Conservation (phyloP, 2,113 vertebrate genomes). For the Colius striatus region DNA sequence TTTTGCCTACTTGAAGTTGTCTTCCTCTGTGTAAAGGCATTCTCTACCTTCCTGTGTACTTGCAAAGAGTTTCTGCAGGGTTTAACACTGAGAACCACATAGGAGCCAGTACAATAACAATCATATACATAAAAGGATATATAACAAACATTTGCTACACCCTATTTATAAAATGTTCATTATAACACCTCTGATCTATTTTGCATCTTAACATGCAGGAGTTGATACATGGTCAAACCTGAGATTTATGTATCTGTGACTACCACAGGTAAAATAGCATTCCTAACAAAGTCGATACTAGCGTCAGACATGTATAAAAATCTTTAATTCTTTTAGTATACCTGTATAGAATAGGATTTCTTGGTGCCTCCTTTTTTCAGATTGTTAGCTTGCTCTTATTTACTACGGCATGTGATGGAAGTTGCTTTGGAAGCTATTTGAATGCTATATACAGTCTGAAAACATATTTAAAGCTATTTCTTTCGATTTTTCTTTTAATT, state of each 20-base stretch:
- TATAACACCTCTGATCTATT: background rate
- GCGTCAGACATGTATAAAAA: background rate
- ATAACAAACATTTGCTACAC: background rate
- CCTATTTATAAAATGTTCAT: background rate
- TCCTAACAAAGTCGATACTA: background rate
- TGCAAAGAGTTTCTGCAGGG: background rate
- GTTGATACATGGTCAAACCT: conserved; percentile 18
- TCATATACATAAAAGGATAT: background rate
- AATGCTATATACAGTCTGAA: conserved; percentile 37
- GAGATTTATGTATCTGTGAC: conserved; percentile 32
- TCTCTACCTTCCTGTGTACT: background rate
- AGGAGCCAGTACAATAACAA: background rate
- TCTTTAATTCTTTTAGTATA: background rate
- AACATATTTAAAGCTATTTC: conserved; percentile 57
- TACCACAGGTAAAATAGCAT: conserved; percentile 1
- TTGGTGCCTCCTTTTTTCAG: background rate
- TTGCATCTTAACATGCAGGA: conserved; percentile 15
- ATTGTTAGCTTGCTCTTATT: background rate
- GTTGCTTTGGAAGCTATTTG: conserved; percentile 21
- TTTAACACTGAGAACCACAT: background rate
- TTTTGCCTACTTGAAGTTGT: background rate
- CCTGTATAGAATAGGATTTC: background rate
- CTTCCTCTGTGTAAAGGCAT: background rate
- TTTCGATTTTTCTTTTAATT: conserved; percentile 70
- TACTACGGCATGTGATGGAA: background rate